Percentiles rank a stretch among this genome's conserved stretches.
Evolutionary conservation across 92 coral and sea anemone species (phyloP).

Genomic region (Porites divaricata): DNA sequence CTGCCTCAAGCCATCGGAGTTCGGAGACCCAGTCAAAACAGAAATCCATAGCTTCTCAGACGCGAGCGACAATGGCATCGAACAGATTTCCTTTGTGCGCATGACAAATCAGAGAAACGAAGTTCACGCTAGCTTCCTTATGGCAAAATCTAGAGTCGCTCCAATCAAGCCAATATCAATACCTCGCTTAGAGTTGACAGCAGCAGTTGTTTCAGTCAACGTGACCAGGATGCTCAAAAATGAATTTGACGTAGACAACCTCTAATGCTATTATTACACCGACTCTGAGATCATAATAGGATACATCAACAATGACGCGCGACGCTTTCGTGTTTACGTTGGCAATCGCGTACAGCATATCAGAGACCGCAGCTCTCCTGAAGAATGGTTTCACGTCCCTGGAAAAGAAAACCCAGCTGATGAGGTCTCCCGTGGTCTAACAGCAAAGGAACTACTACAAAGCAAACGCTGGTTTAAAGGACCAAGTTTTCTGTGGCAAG

Average conservation of each 20-base stretch:
- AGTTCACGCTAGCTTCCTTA: conserved; percentile 24
- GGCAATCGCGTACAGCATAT: conserved; percentile 41
- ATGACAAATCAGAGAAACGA: conserved; percentile 21
- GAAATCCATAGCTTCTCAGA: conserved; percentile 35
- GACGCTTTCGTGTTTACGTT: conserved; percentile 21
- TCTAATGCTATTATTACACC: conserved; percentile 22
- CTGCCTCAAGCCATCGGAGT: too few relatives aligned
- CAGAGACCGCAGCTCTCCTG: conserved; percentile 27
- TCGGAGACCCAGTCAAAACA: neutral
- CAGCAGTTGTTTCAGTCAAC: too few relatives aligned
- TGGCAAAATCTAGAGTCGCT: conserved; percentile 16
- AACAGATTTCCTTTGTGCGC: conserved; percentile 21
- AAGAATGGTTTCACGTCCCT: too few relatives aligned
- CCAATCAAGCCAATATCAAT: conserved; percentile 22
- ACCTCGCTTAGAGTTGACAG: too few relatives aligned
- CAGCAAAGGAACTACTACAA: too few relatives aligned
- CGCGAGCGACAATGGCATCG: conserved; percentile 28
- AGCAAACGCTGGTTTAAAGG: too few relatives aligned
- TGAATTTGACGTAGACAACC: too few relatives aligned
- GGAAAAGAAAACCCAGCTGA: too few relatives aligned
- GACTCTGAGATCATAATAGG: conserved; percentile 43
- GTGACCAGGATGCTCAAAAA: too few relatives aligned
- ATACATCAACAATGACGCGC: conserved; percentile 37
- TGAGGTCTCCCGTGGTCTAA: too few relatives aligned
- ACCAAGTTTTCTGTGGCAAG: too few relatives aligned